phyloP scores from a whole-genome alignment of 2,888 invertebrate species.

The Sarcophaga carnaria region DNA sequence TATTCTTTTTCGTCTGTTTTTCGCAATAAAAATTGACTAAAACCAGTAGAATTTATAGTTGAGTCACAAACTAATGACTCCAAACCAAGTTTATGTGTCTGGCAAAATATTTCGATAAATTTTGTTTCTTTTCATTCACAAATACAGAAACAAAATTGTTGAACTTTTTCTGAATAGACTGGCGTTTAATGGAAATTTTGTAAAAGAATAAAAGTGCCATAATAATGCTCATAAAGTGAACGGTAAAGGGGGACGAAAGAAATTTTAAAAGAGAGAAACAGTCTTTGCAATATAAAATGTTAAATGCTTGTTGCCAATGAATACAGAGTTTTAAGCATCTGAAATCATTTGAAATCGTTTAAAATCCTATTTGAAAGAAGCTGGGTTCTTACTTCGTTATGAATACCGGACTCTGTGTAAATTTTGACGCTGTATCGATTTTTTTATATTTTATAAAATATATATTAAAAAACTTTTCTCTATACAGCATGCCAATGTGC shows the following conservation, averaged over 20 bases:
- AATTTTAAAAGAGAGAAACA: constrained; percentile 43
- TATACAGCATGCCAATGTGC: neutral
- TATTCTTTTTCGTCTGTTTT: constrained; percentile 39
- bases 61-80: constrained; percentile 69
- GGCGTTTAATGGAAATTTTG: constrained; percentile 41
- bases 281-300: constrained; percentile 31
- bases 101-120: constrained; percentile 68
- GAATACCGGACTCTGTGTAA: neutral
- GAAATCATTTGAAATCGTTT: neutral
- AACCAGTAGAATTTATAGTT: constrained; percentile 68
- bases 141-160: constrained; percentile 35
- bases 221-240: constrained; percentile 35
- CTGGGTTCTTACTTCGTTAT: neutral
- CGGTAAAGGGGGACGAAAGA: constrained; percentile 16
- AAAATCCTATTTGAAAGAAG: neutral
- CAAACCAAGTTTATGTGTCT: constrained; percentile 69
- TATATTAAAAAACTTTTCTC: neutral
- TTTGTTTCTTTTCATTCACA: constrained; percentile 57
- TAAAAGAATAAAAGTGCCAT: constrained; percentile 21
- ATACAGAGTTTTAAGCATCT: constrained; percentile 25
- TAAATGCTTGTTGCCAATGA: constrained; percentile 18
- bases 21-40: constrained; percentile 66
- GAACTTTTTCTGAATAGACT: constrained; percentile 32
- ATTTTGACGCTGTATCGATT: neutral
- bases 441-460: neutral